These are phyloP conservation scores for Thalassophryne amazonica DNA, from an alignment of 2,797 vertebrate genomes.

Conservation along the genomic window DNA sequence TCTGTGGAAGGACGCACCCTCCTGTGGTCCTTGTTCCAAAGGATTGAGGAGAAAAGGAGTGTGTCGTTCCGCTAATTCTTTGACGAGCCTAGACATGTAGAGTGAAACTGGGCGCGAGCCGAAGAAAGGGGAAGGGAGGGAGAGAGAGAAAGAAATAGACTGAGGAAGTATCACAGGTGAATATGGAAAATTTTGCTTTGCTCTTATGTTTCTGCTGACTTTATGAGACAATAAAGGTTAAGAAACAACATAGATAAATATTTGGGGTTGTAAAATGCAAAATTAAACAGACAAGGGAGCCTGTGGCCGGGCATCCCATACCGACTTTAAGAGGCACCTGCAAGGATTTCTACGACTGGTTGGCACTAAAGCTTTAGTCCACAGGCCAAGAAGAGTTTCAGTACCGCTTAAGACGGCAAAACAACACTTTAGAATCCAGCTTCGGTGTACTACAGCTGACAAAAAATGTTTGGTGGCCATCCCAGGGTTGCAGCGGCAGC, in stretches of 20 bases:
- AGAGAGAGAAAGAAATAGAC: conserved; percentile 47
- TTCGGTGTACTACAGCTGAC: no score
- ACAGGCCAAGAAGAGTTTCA: no score
- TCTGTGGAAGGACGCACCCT: conserved; percentile 43
- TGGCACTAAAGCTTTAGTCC: no score
- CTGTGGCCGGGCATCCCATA: no score
- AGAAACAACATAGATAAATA: neutral
- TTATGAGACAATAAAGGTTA: neutral
- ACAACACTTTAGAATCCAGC: no score
- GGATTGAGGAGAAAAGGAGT: conserved; percentile 57
- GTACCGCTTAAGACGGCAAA: no score
- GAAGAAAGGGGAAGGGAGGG: conserved; percentile 63
- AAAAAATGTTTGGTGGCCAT: no score
- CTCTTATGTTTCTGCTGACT: neutral
- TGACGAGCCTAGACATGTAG: conserved; percentile 70
- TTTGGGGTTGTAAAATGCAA: neutral
- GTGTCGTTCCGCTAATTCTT: conserved; percentile 54
- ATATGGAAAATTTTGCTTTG: conserved; percentile 14
- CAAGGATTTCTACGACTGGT: no score
- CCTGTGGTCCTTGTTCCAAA: conserved; percentile 46
- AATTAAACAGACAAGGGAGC: neutral
- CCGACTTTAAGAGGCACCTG: no score
- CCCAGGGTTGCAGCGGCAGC: no score
- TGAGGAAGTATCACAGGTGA: conserved; percentile 43
- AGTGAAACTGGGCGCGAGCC: conserved; percentile 76